A percentile compares a stretch with the other conserved stretches of the same genome.
Conservation (phyloP, 2,888 invertebrate genomes). For the Lasioglossum marginatum region DNA sequence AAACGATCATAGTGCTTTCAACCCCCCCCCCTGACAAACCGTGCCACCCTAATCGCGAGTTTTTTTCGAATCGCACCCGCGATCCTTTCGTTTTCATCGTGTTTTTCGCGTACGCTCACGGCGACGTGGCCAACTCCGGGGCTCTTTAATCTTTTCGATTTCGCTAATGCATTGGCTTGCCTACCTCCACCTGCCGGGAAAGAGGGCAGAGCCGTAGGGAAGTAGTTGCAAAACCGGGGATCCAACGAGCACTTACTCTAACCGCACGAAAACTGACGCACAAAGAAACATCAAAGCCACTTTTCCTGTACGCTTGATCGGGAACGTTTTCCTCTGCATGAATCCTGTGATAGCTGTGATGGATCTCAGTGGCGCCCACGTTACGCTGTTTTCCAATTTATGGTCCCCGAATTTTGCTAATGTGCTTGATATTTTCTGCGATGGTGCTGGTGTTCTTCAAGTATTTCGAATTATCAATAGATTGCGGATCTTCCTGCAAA, state of each 20-base stretch:
- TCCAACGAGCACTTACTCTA: not conserved
- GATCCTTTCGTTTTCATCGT: not conserved
- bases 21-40: not conserved
- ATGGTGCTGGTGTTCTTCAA: not conserved
- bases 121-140: constrained; percentile 4
- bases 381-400: not conserved
- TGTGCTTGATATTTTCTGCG: not conserved
- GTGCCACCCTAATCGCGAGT: not conserved
- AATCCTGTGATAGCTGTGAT: not conserved
- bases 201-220: not conserved
- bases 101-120: not conserved
- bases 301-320: constrained; percentile 42
- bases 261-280: constrained; percentile 34
- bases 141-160: constrained; percentile 57
- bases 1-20: constrained; percentile 43
- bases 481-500: too few species aligned
- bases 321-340: constrained; percentile 5
- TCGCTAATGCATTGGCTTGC: constrained; percentile 51
- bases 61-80: not conserved
- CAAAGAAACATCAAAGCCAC: constrained; percentile 72
- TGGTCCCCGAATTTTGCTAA: not conserved
- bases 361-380: not conserved
- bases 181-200: not conserved
- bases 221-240: not conserved
- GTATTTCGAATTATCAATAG: too few species aligned